These are phyloP conservation scores for Tinea pellionella DNA, from an alignment of 2,888 invertebrate species.

Conservation along the genomic window DNA sequence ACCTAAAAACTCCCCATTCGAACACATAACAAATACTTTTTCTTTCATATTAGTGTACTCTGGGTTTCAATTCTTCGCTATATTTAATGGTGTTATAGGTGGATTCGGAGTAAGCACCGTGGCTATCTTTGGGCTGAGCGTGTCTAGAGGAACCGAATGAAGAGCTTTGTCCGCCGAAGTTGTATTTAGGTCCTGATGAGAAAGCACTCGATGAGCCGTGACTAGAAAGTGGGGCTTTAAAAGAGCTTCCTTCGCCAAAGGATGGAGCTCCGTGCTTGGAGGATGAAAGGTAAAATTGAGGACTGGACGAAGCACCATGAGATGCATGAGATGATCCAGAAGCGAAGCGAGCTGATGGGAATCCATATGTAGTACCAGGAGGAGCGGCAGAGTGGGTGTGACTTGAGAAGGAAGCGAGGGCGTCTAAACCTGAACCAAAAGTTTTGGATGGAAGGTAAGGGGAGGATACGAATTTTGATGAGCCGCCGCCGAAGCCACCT, in stretches of 20 bases:
- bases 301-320: constrained; percentile 45
- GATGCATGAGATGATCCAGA: constrained; percentile 33
- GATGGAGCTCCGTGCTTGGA: constrained; percentile 36
- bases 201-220: constrained; percentile 41
- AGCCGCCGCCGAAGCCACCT: constrained; percentile 35
- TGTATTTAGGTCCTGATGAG: constrained; percentile 46
- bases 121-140: constrained; percentile 39
- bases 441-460: constrained; percentile 40
- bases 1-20: no score
- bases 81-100: constrained; percentile 63
- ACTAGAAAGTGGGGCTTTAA: constrained; percentile 36
- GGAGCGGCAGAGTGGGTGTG: constrained; percentile 40
- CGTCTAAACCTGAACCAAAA: constrained; percentile 38
- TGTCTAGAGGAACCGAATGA: constrained; percentile 33
- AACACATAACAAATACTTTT: background rate
- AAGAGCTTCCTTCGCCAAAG: constrained; percentile 44
- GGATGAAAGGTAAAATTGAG: constrained; percentile 41
- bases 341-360: constrained; percentile 33
- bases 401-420: constrained; percentile 40
- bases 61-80: constrained; percentile 58
- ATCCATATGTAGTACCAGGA: constrained; percentile 42
- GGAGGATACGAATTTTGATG: constrained; percentile 39
- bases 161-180: constrained; percentile 32
- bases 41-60: constrained; percentile 29
- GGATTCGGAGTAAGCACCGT: constrained; percentile 52